phyloP scores from a whole-genome alignment of 2,113 vertebrate genomes.

The Tragelaphus imberbis region DNA sequence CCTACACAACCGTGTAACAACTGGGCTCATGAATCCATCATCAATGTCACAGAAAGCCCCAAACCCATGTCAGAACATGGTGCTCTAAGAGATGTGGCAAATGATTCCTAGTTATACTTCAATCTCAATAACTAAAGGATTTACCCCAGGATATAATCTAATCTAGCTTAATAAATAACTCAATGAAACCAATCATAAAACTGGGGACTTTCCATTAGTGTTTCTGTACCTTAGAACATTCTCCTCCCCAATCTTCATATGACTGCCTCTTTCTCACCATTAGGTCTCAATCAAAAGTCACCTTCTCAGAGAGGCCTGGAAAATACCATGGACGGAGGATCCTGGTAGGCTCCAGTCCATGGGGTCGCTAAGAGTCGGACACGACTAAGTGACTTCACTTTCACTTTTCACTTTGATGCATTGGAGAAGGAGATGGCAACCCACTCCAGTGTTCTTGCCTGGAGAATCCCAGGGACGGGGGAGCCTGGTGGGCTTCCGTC shows the following conservation, averaged over 20 bases:
- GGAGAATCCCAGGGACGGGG: too few relatives aligned
- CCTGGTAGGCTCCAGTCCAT: too few relatives aligned
- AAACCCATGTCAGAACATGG: not conserved
- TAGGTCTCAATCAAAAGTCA: not conserved
- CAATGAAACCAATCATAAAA: not conserved
- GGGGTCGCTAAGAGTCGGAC: too few relatives aligned
- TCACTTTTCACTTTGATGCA: too few relatives aligned
- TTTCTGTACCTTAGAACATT: not conserved
- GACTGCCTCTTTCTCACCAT: not conserved
- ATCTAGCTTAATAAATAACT: not conserved
- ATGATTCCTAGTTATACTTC: not conserved
- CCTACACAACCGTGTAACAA: constrained; percentile 79
- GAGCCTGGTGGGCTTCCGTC: too few relatives aligned
- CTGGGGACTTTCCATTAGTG: not conserved
- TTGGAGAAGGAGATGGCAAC: too few relatives aligned
- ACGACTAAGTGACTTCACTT: too few relatives aligned
- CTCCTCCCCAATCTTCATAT: not conserved
- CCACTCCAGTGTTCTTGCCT: too few relatives aligned
- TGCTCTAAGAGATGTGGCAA: not conserved
- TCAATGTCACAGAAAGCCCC: not conserved
- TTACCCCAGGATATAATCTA: not conserved
- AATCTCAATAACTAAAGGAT: not conserved
- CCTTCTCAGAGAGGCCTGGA: not conserved
- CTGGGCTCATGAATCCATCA: not conserved
- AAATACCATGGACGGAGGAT: too few relatives aligned